Percentiles rank a stretch among this genome's conserved stretches.
phyloP scores from a whole-genome alignment of 2,888 invertebrate species.

The Drosophila subsilvestris region DNA sequence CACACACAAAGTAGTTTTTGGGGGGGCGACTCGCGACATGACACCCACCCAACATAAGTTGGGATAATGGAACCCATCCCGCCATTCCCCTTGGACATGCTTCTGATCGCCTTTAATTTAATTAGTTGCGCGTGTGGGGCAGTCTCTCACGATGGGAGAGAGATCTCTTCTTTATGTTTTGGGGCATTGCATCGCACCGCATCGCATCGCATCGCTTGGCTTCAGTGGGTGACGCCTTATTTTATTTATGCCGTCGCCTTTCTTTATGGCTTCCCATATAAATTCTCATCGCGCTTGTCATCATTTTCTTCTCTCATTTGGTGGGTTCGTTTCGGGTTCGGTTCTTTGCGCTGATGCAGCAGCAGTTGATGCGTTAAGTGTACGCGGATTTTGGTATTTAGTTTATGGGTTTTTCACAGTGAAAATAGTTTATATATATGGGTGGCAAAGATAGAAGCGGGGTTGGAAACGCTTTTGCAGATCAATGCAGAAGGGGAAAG shows the following conservation, averaged over 20 bases:
- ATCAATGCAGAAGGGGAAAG: neutral
- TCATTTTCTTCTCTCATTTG: conserved; percentile 52
- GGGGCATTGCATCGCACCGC: conserved; percentile 32
- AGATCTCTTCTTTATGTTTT: conserved; percentile 20
- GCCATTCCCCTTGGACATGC: conserved; percentile 32
- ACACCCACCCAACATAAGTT: conserved; percentile 43
- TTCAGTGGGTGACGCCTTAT: conserved; percentile 41
- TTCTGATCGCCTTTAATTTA: conserved; percentile 75
- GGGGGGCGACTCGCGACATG: conserved; percentile 27
- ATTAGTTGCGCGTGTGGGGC: conserved; percentile 76
- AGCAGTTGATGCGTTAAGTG: conserved; percentile 48
- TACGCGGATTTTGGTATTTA: conserved; percentile 35
- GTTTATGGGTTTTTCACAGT: conserved; percentile 5
- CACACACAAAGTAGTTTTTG: conserved; percentile 46
- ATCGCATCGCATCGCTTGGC: conserved; percentile 32
- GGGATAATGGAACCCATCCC: too few relatives aligned
- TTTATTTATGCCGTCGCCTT: conserved; percentile 50
- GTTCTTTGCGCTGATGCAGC: conserved; percentile 7
- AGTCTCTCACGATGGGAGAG: neutral
- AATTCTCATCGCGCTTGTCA: conserved; percentile 76
- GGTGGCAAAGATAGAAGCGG: neutral
- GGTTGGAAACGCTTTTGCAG: too few relatives aligned
- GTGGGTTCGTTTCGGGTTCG: conserved; percentile 3
- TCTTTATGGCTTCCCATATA: conserved; percentile 79
- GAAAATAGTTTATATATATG: neutral